Conservation (phyloP, 1,140 invertebrate species). For the Glossosoma conforme region DNA sequence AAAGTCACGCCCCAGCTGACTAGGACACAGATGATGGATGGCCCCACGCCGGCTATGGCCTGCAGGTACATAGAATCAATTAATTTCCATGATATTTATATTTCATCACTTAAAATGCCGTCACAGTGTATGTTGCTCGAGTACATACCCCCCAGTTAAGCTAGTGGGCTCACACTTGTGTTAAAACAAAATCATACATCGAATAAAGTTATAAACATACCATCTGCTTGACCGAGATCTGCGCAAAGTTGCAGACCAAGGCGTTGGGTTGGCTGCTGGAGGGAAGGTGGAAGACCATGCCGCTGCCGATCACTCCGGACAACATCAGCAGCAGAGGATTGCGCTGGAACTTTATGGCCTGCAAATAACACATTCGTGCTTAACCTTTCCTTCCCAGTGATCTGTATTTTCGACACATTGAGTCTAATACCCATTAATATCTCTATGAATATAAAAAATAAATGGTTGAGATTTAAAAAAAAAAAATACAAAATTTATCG, state of each 20-base stretch:
- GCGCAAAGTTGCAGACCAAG: conserved; percentile 35
- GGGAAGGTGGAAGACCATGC: conserved; percentile 47
- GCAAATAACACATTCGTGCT: not conserved
- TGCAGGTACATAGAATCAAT: conserved; percentile 20
- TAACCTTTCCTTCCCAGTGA: too few species aligned
- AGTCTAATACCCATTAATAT: too few species aligned
- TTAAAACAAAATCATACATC: not conserved
- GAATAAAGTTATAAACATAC: conserved; percentile 27
- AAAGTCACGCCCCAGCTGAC: conserved; percentile 35
- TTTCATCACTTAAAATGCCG: not conserved
- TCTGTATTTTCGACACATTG: too few species aligned
- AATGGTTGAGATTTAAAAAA: not conserved
- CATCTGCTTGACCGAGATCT: conserved; percentile 38
- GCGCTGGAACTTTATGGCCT: conserved; percentile 42
- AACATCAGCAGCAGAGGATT: conserved; percentile 71
- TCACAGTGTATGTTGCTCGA: not conserved
- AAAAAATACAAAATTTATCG: not conserved
- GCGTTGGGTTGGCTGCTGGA: conserved; percentile 38
- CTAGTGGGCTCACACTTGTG: not conserved
- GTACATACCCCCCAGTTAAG: not conserved
- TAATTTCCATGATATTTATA: not conserved
- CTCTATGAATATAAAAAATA: not conserved
- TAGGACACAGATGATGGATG: conserved; percentile 33
- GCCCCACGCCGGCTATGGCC: conserved; percentile 37
- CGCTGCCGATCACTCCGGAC: conserved; percentile 57